phyloP scores from a whole-genome alignment of 2,888 invertebrate species.

The Apeira syringaria region DNA sequence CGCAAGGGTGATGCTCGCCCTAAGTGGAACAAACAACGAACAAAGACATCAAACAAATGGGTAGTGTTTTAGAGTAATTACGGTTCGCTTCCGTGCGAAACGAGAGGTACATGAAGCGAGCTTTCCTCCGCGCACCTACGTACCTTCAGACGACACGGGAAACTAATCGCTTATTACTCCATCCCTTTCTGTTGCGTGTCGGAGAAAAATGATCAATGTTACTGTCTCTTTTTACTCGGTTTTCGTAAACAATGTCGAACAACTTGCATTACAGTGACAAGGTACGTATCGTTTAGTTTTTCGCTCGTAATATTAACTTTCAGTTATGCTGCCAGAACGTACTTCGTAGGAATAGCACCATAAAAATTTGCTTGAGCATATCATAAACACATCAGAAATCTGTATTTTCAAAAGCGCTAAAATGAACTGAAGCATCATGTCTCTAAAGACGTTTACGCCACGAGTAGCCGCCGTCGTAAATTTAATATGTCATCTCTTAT shows the following conservation, averaged over 20 bases:
- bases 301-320: slow-evolving; percentile 22
- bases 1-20: slow-evolving; percentile 77
- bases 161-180: slow-evolving; percentile 70
- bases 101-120: slow-evolving; percentile 71
- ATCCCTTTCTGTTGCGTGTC: slow-evolving; percentile 62
- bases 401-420: slow-evolving; percentile 75
- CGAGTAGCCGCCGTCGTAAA: slow-evolving; percentile 76
- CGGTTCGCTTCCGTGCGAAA: slow-evolving; percentile 77
- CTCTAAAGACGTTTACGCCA: slow-evolving; percentile 64
- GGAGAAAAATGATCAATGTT: slow-evolving; percentile 60
- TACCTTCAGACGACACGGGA: slow-evolving; percentile 41
- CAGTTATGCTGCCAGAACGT: slow-evolving; percentile 29
- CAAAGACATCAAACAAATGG: slow-evolving; percentile 84
- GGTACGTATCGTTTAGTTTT: slow-evolving; percentile 42
- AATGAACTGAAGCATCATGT: slow-evolving; percentile 74
- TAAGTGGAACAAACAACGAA: slow-evolving; percentile 82
- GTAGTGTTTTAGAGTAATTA: slow-evolving; percentile 84
- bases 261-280: slow-evolving; percentile 44
- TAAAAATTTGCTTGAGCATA: slow-evolving; percentile 66
- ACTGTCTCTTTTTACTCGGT: slow-evolving; percentile 47
- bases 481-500: slow-evolving; percentile 82
- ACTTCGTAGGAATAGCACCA: slow-evolving; percentile 47
- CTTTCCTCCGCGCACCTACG: slow-evolving; percentile 54
- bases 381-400: slow-evolving; percentile 73
- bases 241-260: slow-evolving; percentile 50